These are phyloP conservation scores for Columbina picui DNA, from an alignment of 2,113 vertebrate genomes.

Conservation along the genomic window DNA sequence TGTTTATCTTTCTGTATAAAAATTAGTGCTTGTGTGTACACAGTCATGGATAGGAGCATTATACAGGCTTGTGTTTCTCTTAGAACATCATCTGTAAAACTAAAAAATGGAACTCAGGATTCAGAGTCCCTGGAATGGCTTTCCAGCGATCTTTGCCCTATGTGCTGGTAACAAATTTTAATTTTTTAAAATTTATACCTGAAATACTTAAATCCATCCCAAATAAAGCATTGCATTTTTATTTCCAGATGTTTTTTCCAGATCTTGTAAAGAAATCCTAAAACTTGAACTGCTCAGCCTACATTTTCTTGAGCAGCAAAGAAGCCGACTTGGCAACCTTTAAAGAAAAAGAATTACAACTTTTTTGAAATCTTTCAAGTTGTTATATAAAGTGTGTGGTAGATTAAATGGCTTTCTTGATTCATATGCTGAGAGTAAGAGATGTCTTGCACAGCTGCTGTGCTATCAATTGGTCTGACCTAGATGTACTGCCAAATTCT, in stretches of 20 bases:
- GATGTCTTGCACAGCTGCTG: not conserved
- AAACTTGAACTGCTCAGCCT: not conserved
- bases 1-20: not conserved
- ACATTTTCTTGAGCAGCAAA: not conserved
- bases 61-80: not conserved
- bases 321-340: not conserved
- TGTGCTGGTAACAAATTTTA: not conserved
- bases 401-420: constrained; percentile 2
- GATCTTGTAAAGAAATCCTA: not conserved
- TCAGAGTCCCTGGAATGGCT: not conserved
- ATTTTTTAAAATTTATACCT: not conserved
- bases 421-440: constrained; percentile 7
- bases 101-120: not conserved
- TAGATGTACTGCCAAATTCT: not conserved
- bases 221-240: not conserved
- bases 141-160: not conserved
- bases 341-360: not conserved
- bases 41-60: not conserved
- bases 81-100: not conserved
- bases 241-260: not conserved
- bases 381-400: not conserved
- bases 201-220: not conserved
- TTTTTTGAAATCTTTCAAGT: not conserved
- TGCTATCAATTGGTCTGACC: not conserved
- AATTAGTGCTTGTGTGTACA: not conserved